Percentiles rank a stretch among this genome's conserved stretches.
Evolutionary conservation across 2,113 vertebrate genomes (phyloP).

Genomic region (Hipposideros armiger): DNA sequence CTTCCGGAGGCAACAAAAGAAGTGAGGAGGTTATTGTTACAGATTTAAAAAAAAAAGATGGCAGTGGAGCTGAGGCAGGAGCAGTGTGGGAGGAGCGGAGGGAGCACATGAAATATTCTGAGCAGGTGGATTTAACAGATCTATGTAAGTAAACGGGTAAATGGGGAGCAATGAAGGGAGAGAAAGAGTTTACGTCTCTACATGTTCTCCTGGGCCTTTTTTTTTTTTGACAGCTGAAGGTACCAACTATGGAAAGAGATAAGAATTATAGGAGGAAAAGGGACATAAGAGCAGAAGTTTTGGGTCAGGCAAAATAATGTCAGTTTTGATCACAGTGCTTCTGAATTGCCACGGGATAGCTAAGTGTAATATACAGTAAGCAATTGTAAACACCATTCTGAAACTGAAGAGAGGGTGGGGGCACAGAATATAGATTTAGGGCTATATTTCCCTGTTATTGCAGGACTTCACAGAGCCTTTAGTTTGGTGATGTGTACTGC

Average conservation of each 20-base stretch:
- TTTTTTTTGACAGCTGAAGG: background rate
- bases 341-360: background rate
- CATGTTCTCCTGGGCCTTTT: background rate
- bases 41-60: background rate
- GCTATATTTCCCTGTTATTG: background rate
- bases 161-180: no score
- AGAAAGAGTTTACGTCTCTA: background rate
- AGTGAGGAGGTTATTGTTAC: no score
- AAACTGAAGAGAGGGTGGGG: background rate
- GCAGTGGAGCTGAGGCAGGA: no score
- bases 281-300: background rate
- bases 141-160: background rate
- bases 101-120: background rate
- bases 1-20: background rate
- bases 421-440: background rate
- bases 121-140: background rate
- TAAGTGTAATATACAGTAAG: background rate
- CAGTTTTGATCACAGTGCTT: background rate
- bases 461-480: background rate
- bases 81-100: accelerated
- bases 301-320: background rate
- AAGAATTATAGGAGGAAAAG: background rate
- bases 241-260: background rate
- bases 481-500: no score
- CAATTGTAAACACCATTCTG: background rate